These are phyloP conservation scores for Rhingia rostrata DNA, from an alignment of 2,888 invertebrate genomes.

Conservation along the genomic window DNA sequence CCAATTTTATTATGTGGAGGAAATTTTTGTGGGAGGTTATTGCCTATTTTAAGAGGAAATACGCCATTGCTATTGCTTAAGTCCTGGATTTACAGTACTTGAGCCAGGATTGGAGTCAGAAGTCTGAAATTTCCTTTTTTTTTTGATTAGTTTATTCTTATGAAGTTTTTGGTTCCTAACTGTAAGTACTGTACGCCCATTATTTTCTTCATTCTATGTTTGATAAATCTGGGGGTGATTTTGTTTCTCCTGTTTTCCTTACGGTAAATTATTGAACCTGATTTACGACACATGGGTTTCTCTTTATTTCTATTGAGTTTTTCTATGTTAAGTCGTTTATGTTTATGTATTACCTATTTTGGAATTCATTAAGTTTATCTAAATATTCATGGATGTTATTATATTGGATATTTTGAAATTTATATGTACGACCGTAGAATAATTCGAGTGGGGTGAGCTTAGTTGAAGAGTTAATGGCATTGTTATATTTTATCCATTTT, in stretches of 20 bases:
- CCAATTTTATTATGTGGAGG: not conserved
- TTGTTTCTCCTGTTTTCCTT: conserved; percentile 41
- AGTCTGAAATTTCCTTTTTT: not conserved
- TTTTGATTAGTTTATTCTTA: not conserved
- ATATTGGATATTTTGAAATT: conserved; percentile 2
- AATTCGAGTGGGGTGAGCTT: not conserved
- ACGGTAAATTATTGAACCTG: conserved; percentile 8
- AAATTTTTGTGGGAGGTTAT: not conserved
- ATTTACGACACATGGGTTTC: not conserved
- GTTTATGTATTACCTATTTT: conserved; percentile 4
- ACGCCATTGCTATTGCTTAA: not conserved
- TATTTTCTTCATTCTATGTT: conserved; percentile 19
- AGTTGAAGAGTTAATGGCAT: not conserved
- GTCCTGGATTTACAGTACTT: conserved; percentile 8
- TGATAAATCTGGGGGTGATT: conserved; percentile 28
- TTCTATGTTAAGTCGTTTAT: conserved; percentile 9
- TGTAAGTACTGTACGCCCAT: conserved; percentile 1
- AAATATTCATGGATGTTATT: conserved; percentile 1
- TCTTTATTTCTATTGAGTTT: conserved; percentile 1
- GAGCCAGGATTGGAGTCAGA: not conserved
- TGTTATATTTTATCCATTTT: conserved; percentile 1
- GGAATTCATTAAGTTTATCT: conserved; percentile 13
- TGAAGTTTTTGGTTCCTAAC: conserved; percentile 7
- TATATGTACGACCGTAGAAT: not conserved
- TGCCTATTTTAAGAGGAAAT: not conserved